A percentile compares a stretch with the other conserved stretches of the same genome.
phyloP scores from a whole-genome alignment of 2,797 vertebrate species.

The Mustela erminea region DNA sequence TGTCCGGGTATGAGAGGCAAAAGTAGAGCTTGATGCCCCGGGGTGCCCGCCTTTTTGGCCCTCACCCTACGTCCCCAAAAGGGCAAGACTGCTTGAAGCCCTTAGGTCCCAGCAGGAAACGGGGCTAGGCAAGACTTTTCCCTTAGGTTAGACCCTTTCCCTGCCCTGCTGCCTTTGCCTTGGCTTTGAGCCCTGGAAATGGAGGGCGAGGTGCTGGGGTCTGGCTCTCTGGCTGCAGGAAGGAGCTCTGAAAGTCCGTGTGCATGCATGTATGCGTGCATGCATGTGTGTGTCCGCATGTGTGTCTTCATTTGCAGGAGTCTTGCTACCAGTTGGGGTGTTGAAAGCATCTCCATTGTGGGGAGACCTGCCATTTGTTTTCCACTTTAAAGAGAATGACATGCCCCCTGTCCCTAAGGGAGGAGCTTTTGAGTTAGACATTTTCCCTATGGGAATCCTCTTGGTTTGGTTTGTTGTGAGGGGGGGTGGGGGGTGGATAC shows the following conservation, averaged over 20 bases:
- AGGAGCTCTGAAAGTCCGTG: neutral
- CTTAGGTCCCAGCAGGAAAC: neutral
- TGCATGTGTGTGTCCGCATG: too few species aligned
- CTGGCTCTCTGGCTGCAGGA: neutral
- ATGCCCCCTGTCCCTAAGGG: slow-evolving; percentile 66
- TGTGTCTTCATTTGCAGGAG: slow-evolving; percentile 34
- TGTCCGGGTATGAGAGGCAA: neutral
- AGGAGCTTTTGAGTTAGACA: slow-evolving; percentile 77
- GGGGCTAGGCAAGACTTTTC: neutral
- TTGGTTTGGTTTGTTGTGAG: slow-evolving; percentile 74
- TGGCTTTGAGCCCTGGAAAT: neutral
- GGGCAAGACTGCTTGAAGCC: neutral
- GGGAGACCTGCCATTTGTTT: slow-evolving; percentile 54
- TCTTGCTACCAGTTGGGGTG: slow-evolving; percentile 51
- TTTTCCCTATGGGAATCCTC: slow-evolving; percentile 86
- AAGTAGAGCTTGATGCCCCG: neutral
- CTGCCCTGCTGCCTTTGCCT: neutral
- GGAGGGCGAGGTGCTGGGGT: neutral
- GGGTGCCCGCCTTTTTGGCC: neutral
- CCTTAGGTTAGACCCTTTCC: neutral
- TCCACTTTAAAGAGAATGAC: slow-evolving; percentile 66
- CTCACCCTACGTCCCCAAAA: neutral
- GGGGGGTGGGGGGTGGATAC: slow-evolving; percentile 54
- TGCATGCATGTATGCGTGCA: neutral
- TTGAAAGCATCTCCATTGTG: slow-evolving; percentile 58